Percentiles rank a stretch among this genome's conserved stretches.
Conservation (phyloP, 2,888 invertebrate species). For the Amiota minor region DNA sequence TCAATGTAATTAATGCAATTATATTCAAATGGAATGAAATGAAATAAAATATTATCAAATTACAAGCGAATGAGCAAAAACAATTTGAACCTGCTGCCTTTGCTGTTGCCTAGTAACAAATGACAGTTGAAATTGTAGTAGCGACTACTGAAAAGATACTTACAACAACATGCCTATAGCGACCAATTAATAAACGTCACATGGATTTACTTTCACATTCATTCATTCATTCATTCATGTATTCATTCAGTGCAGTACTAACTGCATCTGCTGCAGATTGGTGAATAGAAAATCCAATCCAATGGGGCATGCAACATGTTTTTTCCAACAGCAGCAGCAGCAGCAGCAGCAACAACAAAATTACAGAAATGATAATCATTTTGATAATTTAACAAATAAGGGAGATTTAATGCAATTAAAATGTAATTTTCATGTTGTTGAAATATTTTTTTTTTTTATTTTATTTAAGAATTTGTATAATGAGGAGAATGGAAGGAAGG, state of each 20-base stretch:
- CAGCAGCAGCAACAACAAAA: conserved; percentile 36
- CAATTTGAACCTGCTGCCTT: no score
- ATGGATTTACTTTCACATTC: neutral
- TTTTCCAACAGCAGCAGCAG: conserved; percentile 7
- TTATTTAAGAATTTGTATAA: no score
- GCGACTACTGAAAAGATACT: no score
- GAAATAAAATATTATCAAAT: neutral
- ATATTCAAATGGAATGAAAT: conserved; percentile 31
- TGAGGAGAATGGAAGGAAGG: no score
- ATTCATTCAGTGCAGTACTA: neutral
- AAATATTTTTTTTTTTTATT: neutral
- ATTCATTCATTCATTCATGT: no score
- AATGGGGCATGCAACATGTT: conserved; percentile 6
- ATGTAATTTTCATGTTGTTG: conserved; percentile 34
- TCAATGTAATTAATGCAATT: conserved; percentile 46
- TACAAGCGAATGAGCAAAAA: no score
- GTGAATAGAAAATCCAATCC: neutral
- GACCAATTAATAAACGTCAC: conserved; percentile 6
- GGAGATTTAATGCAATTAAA: conserved; percentile 51
- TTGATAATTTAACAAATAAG: conserved; percentile 54
- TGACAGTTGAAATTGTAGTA: no score
- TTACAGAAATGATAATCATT: no score
- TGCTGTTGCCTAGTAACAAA: no score
- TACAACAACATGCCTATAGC: neutral
- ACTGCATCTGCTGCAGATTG: no score